Percentiles rank a stretch among this genome's conserved stretches.
These are phyloP conservation scores for Thripadectes ignobilis DNA, from an alignment of 2,797 vertebrate genomes.

Conservation along the genomic window DNA sequence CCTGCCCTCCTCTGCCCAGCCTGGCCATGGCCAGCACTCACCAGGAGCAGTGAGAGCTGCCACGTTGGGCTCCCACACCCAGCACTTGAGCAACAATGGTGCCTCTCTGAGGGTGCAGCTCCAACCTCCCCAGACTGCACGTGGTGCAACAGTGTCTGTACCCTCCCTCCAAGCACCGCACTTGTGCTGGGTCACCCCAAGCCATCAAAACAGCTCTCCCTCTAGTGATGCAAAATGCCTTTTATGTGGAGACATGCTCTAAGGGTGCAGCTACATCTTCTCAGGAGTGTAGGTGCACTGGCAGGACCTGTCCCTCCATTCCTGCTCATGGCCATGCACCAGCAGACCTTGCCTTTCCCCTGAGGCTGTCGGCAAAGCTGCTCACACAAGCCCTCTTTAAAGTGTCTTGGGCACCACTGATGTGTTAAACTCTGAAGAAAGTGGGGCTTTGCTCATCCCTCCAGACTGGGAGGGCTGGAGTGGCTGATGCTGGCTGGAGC, in stretches of 20 bases:
- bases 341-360: not conserved
- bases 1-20: not conserved
- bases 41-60: not conserved
- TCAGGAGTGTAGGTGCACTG: not conserved
- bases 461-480: not conserved
- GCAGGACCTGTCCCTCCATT: not conserved
- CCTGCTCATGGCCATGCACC: not conserved
- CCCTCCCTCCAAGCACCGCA: accelerated
- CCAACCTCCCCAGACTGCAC: accelerated
- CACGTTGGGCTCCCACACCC: not conserved
- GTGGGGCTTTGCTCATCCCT: not conserved
- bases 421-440: not conserved
- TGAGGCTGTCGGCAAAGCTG: not conserved
- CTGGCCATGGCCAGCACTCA: accelerated
- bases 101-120: not conserved
- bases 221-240: not conserved
- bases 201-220: not conserved
- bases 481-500: not conserved
- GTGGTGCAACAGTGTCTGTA: accelerated
- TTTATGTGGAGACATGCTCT: not conserved
- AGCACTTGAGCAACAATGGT: not conserved
- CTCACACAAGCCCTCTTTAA: not conserved
- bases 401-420: accelerated
- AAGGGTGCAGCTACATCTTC: not conserved
- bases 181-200: accelerated